phyloP scores from a whole-genome alignment of 2,888 invertebrate genomes.

The Ametastegia equiseti region DNA sequence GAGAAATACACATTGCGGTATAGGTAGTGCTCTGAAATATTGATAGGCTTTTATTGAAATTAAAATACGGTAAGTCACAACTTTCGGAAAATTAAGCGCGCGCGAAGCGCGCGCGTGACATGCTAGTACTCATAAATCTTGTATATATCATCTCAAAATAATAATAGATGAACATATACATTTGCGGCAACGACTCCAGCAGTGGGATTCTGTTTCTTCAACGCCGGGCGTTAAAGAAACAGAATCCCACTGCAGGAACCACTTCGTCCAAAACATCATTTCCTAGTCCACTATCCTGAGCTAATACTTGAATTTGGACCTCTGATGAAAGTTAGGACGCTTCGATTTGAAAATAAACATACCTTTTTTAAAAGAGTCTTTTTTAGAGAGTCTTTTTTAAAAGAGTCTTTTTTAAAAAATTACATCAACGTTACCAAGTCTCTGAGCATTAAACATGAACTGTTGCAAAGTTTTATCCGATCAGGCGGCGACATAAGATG shows the following conservation, averaged over 20 bases:
- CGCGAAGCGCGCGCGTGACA: too few relatives aligned
- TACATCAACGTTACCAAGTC: constrained; percentile 55
- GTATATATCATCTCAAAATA: constrained; percentile 50
- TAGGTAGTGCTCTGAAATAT: too few relatives aligned
- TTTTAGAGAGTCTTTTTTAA: constrained; percentile 46
- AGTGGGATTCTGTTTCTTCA: too few relatives aligned
- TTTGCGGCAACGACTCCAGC: constrained; percentile 49
- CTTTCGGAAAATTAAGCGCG: too few relatives aligned
- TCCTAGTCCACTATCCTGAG: constrained; percentile 53
- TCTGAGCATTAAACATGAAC: constrained; percentile 51
- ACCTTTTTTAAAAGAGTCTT: constrained; percentile 58
- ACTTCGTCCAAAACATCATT: constrained; percentile 57
- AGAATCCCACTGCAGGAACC: too few relatives aligned
- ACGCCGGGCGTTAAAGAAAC: too few relatives aligned
- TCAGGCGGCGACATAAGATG: constrained; percentile 1
- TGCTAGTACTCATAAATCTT: constrained; percentile 53
- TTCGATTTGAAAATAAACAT: constrained; percentile 63
- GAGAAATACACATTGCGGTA: too few relatives aligned
- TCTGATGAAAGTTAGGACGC: constrained; percentile 55
- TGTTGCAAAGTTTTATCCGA: constrained; percentile 49
- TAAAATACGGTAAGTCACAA: too few relatives aligned
- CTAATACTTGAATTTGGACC: constrained; percentile 56
- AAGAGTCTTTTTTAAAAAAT: constrained; percentile 54
- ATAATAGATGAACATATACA: constrained; percentile 54
- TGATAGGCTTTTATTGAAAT: too few relatives aligned